These are phyloP conservation scores for Hypomecis atomaria DNA, from an alignment of 2,888 invertebrate genomes.

Conservation along the genomic window DNA sequence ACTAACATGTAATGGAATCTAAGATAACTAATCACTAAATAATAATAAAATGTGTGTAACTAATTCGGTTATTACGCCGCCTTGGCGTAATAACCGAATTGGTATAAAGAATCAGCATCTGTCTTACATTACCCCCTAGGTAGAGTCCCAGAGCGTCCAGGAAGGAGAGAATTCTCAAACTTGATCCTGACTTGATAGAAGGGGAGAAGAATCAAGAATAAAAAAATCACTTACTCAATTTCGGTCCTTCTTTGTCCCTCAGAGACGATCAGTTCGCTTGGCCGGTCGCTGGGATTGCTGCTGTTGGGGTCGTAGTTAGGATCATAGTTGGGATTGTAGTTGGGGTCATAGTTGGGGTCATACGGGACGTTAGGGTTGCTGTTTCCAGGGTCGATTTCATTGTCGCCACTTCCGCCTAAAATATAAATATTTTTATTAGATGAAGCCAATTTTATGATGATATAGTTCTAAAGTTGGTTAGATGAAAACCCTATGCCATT, in stretches of 20 bases:
- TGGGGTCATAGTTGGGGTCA: constrained; percentile 21
- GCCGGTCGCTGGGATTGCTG: constrained; percentile 26
- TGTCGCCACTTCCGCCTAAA: constrained; percentile 58
- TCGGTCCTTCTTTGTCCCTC: constrained; percentile 53
- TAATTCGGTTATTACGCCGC: too few relatives aligned
- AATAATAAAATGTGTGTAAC: too few relatives aligned
- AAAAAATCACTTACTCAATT: constrained; percentile 30
- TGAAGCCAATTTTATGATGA: too few relatives aligned
- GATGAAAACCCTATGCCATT: too few relatives aligned
- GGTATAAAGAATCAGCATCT: too few relatives aligned
- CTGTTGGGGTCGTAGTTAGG: constrained; percentile 23
- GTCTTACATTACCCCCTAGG: too few relatives aligned
- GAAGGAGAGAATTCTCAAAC: too few relatives aligned
- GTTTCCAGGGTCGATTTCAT: constrained; percentile 35
- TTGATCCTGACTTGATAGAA: too few relatives aligned
- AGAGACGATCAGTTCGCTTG: constrained; percentile 51
- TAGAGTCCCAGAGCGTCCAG: too few relatives aligned
- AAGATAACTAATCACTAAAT: too few relatives aligned
- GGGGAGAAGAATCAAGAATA: neutral
- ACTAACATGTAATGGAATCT: too few relatives aligned
- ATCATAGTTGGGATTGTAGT: constrained; percentile 32
- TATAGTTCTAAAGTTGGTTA: too few relatives aligned
- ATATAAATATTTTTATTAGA: neutral
- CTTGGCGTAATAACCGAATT: neutral
- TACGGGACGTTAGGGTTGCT: constrained; percentile 6